phyloP scores from a whole-genome alignment of 2,888 invertebrate species.

The Patella ulyssiponensis region DNA sequence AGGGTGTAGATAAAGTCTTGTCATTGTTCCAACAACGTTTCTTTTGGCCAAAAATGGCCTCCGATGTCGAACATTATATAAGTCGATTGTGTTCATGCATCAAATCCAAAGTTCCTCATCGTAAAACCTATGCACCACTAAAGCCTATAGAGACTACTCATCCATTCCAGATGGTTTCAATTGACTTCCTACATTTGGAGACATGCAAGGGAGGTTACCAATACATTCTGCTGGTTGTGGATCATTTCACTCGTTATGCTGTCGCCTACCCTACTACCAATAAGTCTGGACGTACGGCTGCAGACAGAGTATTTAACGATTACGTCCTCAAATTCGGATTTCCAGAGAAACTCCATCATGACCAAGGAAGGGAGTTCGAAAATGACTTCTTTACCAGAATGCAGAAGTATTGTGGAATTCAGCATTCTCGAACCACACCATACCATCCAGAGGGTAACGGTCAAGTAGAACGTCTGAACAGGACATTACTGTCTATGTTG shows the following conservation, averaged over 20 bases:
- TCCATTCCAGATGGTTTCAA: no score
- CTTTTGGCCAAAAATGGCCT: no score
- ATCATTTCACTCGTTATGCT: slow-evolving; percentile 23
- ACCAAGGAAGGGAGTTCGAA: slow-evolving; percentile 45
- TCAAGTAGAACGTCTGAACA: slow-evolving; percentile 20
- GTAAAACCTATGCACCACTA: no score
- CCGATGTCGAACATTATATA: no score
- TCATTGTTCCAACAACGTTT: no score
- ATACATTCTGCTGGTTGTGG: slow-evolving; percentile 18
- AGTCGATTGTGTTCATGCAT: no score
- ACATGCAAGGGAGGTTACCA: no score
- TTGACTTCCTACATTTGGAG: no score
- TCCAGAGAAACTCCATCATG: slow-evolving; percentile 39
- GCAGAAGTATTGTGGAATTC: slow-evolving; percentile 10
- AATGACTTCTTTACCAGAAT: slow-evolving; percentile 31
- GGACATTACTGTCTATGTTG: slow-evolving; percentile 19
- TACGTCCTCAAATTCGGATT: slow-evolving; percentile 38
- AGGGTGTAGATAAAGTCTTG: no score
- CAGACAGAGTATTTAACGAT: slow-evolving; percentile 41
- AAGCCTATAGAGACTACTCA: no score
- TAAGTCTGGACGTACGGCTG: slow-evolving; percentile 32
- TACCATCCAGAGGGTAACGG: slow-evolving; percentile 18
- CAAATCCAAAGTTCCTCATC: no score
- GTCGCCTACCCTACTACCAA: slow-evolving; percentile 18
- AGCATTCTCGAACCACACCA: slow-evolving; percentile 15